Conservation (phyloP, 2,113 vertebrate genomes). For the Pitta sordida region DNA sequence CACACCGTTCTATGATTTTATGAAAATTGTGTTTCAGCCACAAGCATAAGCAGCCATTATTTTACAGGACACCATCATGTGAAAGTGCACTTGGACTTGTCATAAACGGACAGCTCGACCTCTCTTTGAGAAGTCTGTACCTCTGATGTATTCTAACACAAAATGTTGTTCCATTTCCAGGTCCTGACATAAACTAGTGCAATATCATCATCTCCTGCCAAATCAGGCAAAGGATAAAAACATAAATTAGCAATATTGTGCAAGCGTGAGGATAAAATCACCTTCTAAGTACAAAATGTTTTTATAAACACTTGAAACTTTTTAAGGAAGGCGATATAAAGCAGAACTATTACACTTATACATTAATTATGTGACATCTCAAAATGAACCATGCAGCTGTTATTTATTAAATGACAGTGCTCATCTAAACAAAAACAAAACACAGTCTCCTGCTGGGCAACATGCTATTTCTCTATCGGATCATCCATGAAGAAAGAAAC, state of each 20-base stretch:
- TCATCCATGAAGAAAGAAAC: not conserved
- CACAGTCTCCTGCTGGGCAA: not conserved
- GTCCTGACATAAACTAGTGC: not conserved
- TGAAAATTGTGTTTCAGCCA: not conserved
- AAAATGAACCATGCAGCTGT: not conserved
- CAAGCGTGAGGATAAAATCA: not conserved
- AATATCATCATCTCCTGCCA: not conserved
- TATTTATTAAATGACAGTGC: not conserved
- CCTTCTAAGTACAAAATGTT: not conserved
- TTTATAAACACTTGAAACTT: not conserved
- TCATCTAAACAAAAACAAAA: constrained; percentile 5
- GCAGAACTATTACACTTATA: not conserved
- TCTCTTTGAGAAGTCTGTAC: not conserved
- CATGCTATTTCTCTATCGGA: not conserved
- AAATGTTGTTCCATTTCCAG: not conserved
- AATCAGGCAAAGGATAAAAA: not conserved
- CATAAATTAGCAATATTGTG: not conserved
- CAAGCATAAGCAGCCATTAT: not conserved
- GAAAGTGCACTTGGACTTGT: not conserved
- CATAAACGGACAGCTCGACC: not conserved
- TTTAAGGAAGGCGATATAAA: not conserved
- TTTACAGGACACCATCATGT: not conserved
- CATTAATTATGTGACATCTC: not conserved
- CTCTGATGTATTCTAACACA: not conserved
- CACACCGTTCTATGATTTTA: not conserved